A percentile compares a stretch with the other conserved stretches of the same genome.
Conservation (phyloP, 2,113 vertebrate genomes). For the Misgurnus anguillicaudatus region DNA sequence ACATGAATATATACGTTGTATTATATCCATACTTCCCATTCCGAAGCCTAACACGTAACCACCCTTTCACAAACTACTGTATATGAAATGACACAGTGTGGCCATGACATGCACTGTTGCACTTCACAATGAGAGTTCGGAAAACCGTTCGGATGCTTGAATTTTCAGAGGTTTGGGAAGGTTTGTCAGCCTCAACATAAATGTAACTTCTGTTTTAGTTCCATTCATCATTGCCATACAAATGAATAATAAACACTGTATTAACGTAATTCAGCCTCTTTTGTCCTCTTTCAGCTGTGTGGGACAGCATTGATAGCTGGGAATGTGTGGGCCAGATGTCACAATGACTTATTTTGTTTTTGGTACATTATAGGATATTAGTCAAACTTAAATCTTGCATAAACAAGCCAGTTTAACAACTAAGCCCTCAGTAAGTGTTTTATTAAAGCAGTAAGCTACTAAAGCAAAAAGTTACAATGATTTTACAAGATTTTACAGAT, state of each 20-base stretch:
- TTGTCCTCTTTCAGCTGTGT: background rate
- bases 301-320: background rate
- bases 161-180: constrained; percentile 40
- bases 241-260: constrained; percentile 69
- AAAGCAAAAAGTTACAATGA: background rate
- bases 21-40: constrained; percentile 54
- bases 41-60: constrained; percentile 48
- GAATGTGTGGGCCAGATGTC: background rate
- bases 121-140: constrained; percentile 64
- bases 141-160: constrained; percentile 51
- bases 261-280: constrained; percentile 34
- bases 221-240: constrained; percentile 68
- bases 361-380: too few species aligned
- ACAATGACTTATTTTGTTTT: background rate
- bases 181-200: constrained; percentile 56
- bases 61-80: constrained; percentile 40
- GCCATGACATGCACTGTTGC: constrained; percentile 59
- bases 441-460: constrained; percentile 19
- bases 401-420: background rate
- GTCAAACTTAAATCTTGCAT: background rate
- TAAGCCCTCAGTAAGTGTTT: background rate
- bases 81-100: constrained; percentile 45
- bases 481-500: background rate
- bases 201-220: constrained; percentile 63
- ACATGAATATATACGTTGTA: constrained; percentile 48